phyloP scores from a whole-genome alignment of 35 echinoderm and acorn worm genomes.

The Lytechinus pictus region DNA sequence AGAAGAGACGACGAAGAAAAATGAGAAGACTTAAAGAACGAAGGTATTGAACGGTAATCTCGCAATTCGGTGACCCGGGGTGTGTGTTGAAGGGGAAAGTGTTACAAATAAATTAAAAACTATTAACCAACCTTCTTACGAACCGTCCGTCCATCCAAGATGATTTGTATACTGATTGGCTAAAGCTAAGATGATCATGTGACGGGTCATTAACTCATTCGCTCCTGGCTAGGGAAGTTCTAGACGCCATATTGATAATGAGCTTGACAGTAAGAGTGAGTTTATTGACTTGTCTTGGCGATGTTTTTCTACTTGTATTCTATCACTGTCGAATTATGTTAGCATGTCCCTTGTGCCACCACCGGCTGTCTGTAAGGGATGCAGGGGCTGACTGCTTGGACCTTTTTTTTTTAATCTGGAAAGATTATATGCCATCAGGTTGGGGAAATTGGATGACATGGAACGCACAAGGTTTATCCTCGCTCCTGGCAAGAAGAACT shows the following conservation, averaged over 20 bases:
- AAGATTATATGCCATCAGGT: neutral
- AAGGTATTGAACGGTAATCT: neutral
- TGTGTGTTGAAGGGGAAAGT: too few relatives aligned
- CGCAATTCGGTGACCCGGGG: neutral
- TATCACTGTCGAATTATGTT: neutral
- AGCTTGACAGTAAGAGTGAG: slow-evolving; percentile 9
- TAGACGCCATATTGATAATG: neutral
- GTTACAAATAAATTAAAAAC: neutral
- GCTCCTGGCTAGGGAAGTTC: neutral
- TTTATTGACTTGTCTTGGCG: neutral
- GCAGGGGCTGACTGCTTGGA: neutral
- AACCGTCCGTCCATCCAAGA: neutral
- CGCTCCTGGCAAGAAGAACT: slow-evolving; percentile 8
- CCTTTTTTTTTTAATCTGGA: neutral
- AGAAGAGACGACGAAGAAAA: neutral
- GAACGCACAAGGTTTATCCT: slow-evolving; percentile 1
- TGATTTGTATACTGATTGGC: neutral
- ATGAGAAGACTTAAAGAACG: neutral
- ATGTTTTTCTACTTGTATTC: neutral
- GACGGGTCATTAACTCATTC: neutral
- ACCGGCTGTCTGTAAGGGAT: neutral
- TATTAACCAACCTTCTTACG: neutral
- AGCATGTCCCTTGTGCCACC: neutral
- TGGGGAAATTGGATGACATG: slow-evolving; percentile 1
- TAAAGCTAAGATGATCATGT: neutral